phyloP scores from a whole-genome alignment of 2,797 vertebrate species.

The Sebastes diploproa region DNA sequence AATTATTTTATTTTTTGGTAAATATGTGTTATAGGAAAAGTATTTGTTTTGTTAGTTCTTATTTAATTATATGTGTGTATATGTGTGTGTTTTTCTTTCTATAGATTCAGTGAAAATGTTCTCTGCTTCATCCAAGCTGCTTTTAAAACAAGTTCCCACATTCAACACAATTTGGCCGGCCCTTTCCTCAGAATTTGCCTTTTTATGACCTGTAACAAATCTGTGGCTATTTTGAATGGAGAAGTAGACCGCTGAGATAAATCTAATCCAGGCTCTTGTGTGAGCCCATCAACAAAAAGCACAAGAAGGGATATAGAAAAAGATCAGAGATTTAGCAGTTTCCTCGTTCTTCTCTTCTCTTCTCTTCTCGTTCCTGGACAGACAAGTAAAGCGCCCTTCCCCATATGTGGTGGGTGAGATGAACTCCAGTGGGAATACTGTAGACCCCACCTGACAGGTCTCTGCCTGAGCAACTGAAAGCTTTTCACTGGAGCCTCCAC shows the following conservation, averaged over 20 bases:
- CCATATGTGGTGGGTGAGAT: constrained; percentile 77
- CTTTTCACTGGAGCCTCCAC: constrained; percentile 57
- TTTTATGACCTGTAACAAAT: constrained; percentile 33
- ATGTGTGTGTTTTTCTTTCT: not conserved
- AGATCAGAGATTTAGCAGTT: constrained; percentile 36
- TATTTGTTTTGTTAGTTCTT: not conserved
- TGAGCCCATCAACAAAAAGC: not conserved
- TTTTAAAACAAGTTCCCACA: constrained; percentile 21
- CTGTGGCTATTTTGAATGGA: constrained; percentile 5
- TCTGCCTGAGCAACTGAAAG: constrained; percentile 63
- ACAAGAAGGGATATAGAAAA: constrained; percentile 20
- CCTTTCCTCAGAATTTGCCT: not conserved
- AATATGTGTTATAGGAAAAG: not conserved
- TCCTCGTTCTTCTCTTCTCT: constrained; percentile 10
- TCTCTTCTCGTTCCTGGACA: constrained; percentile 56
- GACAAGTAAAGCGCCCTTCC: constrained; percentile 61
- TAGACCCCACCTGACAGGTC: constrained; percentile 82
- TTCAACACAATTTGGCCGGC: not conserved
- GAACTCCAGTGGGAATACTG: constrained; percentile 81
- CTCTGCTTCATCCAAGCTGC: constrained; percentile 6
- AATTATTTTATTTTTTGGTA: not conserved
- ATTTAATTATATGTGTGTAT: not conserved
- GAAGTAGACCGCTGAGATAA: constrained; percentile 17
- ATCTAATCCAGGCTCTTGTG: constrained; percentile 11
- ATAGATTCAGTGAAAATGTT: constrained; percentile 35